A percentile compares a stretch with the other conserved stretches of the same genome.
These are phyloP conservation scores for Erithacus rubecula DNA, from an alignment of 2,797 vertebrate species.

Conservation along the genomic window DNA sequence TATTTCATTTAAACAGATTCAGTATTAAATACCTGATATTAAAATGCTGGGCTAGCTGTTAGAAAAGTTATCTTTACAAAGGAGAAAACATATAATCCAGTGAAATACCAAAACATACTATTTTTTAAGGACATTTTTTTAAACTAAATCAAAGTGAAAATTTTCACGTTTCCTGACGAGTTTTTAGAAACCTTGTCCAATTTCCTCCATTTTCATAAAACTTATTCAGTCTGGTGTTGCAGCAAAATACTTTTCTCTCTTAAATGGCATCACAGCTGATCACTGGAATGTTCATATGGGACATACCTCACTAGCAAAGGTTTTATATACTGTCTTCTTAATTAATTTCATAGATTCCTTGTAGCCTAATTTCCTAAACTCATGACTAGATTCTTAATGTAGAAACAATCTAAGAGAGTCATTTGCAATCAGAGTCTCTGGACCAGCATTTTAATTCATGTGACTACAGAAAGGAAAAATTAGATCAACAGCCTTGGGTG, in stretches of 20 bases:
- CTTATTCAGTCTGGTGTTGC: neutral
- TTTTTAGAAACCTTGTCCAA: neutral
- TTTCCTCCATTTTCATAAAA: neutral
- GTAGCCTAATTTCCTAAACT: neutral
- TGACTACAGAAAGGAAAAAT: neutral
- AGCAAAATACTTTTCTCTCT: neutral
- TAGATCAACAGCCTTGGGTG: neutral
- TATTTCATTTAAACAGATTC: neutral
- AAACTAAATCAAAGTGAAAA: neutral
- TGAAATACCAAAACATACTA: neutral
- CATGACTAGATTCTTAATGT: neutral
- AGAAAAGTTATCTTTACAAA: neutral
- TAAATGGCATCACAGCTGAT: neutral
- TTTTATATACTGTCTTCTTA: neutral
- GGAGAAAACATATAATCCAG: neutral
- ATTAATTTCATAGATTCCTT: neutral
- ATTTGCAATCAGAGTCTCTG: neutral
- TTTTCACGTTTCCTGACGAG: neutral
- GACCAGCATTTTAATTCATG: neutral
- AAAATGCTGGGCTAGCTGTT: neutral
- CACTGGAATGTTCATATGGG: neutral
- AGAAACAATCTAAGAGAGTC: neutral
- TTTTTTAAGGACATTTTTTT: neutral
- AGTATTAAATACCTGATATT: neutral
- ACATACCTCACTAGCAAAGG: neutral